phyloP scores from a whole-genome alignment of 2,888 invertebrate genomes.

The Acronicta aceris region DNA sequence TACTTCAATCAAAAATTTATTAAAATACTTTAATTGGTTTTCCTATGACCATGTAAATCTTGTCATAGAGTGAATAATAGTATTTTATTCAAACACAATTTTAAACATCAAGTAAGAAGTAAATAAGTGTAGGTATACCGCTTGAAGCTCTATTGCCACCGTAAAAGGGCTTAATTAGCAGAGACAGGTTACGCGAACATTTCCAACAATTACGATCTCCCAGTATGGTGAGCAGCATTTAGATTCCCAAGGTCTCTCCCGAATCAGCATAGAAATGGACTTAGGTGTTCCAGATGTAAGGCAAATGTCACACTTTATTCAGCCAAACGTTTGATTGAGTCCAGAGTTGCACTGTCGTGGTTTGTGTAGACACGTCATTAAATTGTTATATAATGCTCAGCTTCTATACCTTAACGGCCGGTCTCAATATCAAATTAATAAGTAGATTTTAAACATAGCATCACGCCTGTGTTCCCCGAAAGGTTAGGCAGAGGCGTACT shows the following conservation, averaged over 20 bases:
- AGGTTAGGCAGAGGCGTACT: too few relatives aligned
- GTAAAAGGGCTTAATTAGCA: slow-evolving; percentile 45
- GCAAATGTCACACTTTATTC: slow-evolving; percentile 31
- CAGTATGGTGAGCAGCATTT: slow-evolving; percentile 29
- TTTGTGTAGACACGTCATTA: slow-evolving; percentile 19
- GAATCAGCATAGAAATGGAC: slow-evolving; percentile 41
- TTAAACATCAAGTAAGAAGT: slow-evolving; percentile 12
- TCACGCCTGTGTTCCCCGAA: too few relatives aligned
- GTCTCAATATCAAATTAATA: too few relatives aligned
- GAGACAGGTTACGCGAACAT: slow-evolving; percentile 33
- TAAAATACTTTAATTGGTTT: too few relatives aligned
- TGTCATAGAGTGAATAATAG: neutral
- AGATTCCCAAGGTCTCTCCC: slow-evolving; percentile 35
- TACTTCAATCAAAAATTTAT: too few relatives aligned
- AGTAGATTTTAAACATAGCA: too few relatives aligned
- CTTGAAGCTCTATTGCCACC: slow-evolving; percentile 15
- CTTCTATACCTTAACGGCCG: too few relatives aligned
- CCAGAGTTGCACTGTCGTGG: slow-evolving; percentile 40
- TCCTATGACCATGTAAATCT: too few relatives aligned
- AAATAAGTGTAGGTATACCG: slow-evolving; percentile 9
- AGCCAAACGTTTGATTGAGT: slow-evolving; percentile 28
- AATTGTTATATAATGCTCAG: slow-evolving; percentile 4
- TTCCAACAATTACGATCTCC: slow-evolving; percentile 35
- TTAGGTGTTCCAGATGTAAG: slow-evolving; percentile 25
- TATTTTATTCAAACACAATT: too few relatives aligned